phyloP scores from a whole-genome alignment of 2,888 invertebrate species.

The Lithophane socia region DNA sequence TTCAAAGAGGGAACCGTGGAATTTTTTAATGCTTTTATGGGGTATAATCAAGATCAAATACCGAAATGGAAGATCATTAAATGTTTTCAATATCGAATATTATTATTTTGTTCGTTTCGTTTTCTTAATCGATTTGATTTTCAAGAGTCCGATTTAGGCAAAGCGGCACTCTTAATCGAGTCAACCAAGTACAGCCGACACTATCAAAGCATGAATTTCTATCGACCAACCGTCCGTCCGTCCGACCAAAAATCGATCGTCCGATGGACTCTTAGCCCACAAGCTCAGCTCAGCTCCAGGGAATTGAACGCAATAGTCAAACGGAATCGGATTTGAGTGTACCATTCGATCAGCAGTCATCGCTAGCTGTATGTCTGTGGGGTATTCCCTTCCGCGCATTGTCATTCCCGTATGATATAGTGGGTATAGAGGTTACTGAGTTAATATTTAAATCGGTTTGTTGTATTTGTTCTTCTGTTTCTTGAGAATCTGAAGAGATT shows the following conservation, averaged over 20 bases:
- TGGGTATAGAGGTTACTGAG: slow-evolving; percentile 2
- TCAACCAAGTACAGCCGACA: background rate
- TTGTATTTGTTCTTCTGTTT: slow-evolving; percentile 12
- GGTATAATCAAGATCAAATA: background rate
- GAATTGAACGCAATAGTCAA: slow-evolving; percentile 61
- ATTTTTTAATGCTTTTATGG: background rate
- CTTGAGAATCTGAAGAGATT: background rate
- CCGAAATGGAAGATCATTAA: background rate
- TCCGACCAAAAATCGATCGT: slow-evolving; percentile 44
- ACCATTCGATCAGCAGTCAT: slow-evolving; percentile 59
- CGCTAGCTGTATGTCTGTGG: slow-evolving; percentile 19
- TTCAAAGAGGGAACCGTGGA: background rate
- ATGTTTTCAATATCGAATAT: background rate
- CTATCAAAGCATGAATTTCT: slow-evolving; percentile 5
- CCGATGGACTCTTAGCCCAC: slow-evolving; percentile 24
- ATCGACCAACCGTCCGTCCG: slow-evolving; percentile 10
- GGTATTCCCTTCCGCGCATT: slow-evolving; percentile 38
- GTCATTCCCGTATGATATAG: slow-evolving; percentile 29
- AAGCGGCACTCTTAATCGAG: background rate
- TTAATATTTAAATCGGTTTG: slow-evolving; percentile 25
- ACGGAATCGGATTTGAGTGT: slow-evolving; percentile 60
- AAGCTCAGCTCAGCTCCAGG: slow-evolving; percentile 54
- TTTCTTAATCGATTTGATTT: background rate
- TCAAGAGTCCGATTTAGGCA: background rate
- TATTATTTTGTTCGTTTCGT: background rate